A percentile compares a stretch with the other conserved stretches of the same genome.
Conservation (phyloP, 2,113 vertebrate genomes). For the Cervus canadensis region DNA sequence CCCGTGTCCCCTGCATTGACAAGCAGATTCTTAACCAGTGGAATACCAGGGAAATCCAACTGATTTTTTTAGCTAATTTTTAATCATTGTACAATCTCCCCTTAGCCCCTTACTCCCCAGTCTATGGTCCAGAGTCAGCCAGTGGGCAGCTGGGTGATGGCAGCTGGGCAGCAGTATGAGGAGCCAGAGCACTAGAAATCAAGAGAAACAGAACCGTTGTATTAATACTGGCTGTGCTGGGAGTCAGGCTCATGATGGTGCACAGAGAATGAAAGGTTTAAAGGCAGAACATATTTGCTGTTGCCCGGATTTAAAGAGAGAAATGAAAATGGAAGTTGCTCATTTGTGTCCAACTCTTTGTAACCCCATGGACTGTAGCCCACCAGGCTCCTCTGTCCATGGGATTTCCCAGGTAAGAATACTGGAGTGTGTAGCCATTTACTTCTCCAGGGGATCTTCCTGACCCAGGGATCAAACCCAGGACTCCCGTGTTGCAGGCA, state of each 20-base stretch:
- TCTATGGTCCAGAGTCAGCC: background rate
- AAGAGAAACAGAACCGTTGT: background rate
- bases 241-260: background rate
- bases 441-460: background rate
- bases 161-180: background rate
- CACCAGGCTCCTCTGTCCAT: background rate
- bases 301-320: background rate
- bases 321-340: background rate
- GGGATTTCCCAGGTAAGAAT: background rate
- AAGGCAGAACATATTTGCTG: background rate
- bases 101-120: background rate
- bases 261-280: background rate
- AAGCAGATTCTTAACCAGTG: background rate
- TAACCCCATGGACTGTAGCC: background rate
- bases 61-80: background rate
- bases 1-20: background rate
- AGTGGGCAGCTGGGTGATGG: background rate
- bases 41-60: background rate
- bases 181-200: background rate
- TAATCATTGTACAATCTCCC: background rate
- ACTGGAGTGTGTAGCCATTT: background rate
- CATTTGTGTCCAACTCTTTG: background rate
- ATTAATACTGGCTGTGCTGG: background rate
- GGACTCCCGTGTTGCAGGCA: fast-evolving
- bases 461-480: background rate